phyloP scores from a whole-genome alignment of 2,888 invertebrate species.

The Iphiclides podalirius region DNA sequence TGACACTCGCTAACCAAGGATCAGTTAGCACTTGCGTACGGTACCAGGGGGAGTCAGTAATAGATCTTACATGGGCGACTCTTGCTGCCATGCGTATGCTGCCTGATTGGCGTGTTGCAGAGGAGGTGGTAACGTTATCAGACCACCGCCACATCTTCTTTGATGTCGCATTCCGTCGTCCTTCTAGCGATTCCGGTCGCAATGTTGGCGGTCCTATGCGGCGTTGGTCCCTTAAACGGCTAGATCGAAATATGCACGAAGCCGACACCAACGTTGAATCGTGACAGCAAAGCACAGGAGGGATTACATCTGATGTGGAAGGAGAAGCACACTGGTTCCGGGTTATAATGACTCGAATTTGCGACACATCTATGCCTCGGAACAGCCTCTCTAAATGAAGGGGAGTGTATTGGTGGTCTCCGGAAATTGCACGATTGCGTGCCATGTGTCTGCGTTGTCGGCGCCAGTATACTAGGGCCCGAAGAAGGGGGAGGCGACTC shows the following conservation, averaged over 20 bases:
- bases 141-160: slow-evolving; percentile 20
- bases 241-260: slow-evolving; percentile 15
- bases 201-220: background rate
- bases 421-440: slow-evolving; percentile 8
- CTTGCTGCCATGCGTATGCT: background rate
- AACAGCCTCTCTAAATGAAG: background rate
- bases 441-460: background rate
- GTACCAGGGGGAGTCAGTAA: slow-evolving; percentile 30
- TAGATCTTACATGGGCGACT: slow-evolving; percentile 15
- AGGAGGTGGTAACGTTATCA: slow-evolving; percentile 2
- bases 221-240: slow-evolving; percentile 19
- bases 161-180: background rate
- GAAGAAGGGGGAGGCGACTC: background rate
- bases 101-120: background rate
- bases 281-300: background rate
- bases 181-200: background rate
- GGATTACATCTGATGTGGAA: background rate
- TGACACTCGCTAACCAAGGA: slow-evolving; percentile 20
- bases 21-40: slow-evolving; percentile 27
- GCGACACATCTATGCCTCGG: slow-evolving; percentile 23
- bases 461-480: background rate
- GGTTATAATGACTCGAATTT: slow-evolving; percentile 20
- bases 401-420: slow-evolving; percentile 23
- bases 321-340: slow-evolving; percentile 16
- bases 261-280: background rate